These are phyloP conservation scores for Morinoia aosen DNA, from an alignment of 2,888 invertebrate genomes.

Conservation along the genomic window DNA sequence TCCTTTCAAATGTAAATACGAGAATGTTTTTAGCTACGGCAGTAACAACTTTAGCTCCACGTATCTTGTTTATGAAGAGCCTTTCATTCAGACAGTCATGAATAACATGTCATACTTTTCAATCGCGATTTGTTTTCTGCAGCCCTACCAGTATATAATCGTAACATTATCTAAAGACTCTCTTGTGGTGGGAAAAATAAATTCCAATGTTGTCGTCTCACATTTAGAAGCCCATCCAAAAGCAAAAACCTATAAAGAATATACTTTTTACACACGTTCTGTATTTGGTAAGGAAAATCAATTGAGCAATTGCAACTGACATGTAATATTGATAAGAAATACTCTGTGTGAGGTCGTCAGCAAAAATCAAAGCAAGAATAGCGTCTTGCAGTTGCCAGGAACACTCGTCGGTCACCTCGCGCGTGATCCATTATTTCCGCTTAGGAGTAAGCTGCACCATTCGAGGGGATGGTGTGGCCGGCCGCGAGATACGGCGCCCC, in stretches of 20 bases:
- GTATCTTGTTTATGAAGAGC: too few relatives aligned
- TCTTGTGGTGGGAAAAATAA: background rate
- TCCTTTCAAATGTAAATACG: too few relatives aligned
- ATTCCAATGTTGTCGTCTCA: background rate
- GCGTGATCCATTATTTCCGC: background rate
- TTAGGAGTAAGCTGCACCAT: slow-evolving; percentile 4
- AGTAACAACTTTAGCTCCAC: too few relatives aligned
- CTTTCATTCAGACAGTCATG: too few relatives aligned
- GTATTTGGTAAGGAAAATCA: background rate
- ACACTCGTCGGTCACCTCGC: background rate
- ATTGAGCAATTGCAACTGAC: background rate
- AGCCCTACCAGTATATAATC: too few relatives aligned
- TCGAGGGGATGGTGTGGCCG: background rate
- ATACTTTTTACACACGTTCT: background rate
- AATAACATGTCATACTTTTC: too few relatives aligned
- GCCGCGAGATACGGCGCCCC: background rate
- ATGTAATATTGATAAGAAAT: background rate
- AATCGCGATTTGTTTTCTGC: too few relatives aligned
- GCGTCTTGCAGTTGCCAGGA: background rate
- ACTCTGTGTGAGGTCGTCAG: background rate
- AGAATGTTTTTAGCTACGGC: too few relatives aligned
- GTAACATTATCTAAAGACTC: too few relatives aligned
- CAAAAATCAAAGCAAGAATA: background rate
- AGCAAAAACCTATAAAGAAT: background rate
- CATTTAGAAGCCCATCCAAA: background rate